Percentiles rank a stretch among this genome's conserved stretches.
Conservation (phyloP, 1,140 invertebrate species). For the Sycobia sp. region DNA sequence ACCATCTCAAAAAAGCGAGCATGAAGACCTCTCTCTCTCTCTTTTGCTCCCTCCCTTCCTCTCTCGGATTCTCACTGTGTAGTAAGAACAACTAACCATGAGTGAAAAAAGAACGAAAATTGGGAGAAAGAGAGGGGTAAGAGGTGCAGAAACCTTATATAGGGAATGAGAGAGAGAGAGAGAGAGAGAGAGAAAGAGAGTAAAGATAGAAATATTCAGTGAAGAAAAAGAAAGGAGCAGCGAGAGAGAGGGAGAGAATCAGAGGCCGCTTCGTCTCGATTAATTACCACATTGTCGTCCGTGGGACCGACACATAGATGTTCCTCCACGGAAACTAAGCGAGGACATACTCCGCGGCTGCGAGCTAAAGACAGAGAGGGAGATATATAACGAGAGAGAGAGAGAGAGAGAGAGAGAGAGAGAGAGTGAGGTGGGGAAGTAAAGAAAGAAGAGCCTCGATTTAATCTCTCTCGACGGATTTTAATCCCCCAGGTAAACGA, state of each 20-base stretch:
- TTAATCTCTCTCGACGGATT: constrained; percentile 51
- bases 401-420: too few species aligned
- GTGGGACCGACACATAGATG: constrained; percentile 49
- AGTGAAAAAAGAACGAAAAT: constrained; percentile 6
- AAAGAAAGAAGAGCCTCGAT: too few species aligned
- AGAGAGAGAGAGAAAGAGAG: constrained; percentile 8
- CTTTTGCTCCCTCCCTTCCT: constrained; percentile 6
- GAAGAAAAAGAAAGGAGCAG: constrained; percentile 36
- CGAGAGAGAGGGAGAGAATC: constrained; percentile 44
- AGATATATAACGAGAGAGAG: too few species aligned
- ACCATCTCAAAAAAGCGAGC: constrained; percentile 49
- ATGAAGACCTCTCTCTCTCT: constrained; percentile 2
- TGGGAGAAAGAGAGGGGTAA: not conserved
- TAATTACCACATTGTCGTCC: constrained; percentile 63
- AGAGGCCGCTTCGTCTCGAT: constrained; percentile 57
- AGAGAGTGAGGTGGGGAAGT: too few species aligned
- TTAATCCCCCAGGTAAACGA: constrained; percentile 43
- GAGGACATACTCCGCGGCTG: constrained; percentile 2
- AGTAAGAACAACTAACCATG: constrained; percentile 5
- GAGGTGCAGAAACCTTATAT: not conserved
- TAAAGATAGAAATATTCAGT: constrained; percentile 27
- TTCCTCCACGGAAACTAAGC: constrained; percentile 49
- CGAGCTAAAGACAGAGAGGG: too few species aligned
- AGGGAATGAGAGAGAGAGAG: constrained; percentile 28
- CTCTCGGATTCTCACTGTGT: not conserved